Evolutionary conservation across 2,797 vertebrate species (phyloP), one percentile per base, ranked within the genome.

Genomic region (Muscicapa striata): DNA sequence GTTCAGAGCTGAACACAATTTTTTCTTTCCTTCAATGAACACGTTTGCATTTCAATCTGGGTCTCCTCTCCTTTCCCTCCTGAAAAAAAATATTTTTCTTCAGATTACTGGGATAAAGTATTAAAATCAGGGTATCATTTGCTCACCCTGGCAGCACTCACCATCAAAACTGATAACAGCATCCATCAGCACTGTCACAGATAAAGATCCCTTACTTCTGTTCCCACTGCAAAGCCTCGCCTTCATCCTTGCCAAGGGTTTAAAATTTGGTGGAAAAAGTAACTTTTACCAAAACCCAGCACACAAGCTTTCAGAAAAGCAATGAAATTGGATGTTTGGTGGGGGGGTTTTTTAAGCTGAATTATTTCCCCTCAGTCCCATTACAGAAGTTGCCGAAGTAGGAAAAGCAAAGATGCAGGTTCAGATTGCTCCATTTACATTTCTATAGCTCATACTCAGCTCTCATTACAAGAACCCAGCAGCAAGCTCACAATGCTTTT

Each of bases 381-480:
- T 91, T 85, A 91, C 66, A 93, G 68, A 89, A 87, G 76, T 13
- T 94, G 76, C 76, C 89, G 59, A 78, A 92, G 85, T 13, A 87
- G 61, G 68, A 93, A 92, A 95, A 81, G 81, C 63, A 77, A 93
- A 89, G 88, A 93, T 87, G 75, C 49, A 79, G 54, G 84, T 91
- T 93, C 79, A 69, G 79, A 96, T 93, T 93, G 76, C 69, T 78
- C 87, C 82, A 96, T 95, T 97, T 96, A 78, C 73, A 94, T 95
- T 94, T 96, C 93, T 91, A 57, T 93, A 88, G 93, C 83, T 86
- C 69, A 59, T 49, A 81, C 64, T 95, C 85, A 54, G 77, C 62
- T 88, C 76, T 89, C 55, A 81, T 94, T 93, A 94, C 73, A 93
- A 59, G 79, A 94, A 10, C 51, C 69, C 82, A 93, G 87, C 76